A percentile compares a stretch with the other conserved stretches of the same genome.
These are phyloP conservation scores for Pachypsylla venusta DNA, from an alignment of 1,140 invertebrate species.

Conservation along the genomic window DNA sequence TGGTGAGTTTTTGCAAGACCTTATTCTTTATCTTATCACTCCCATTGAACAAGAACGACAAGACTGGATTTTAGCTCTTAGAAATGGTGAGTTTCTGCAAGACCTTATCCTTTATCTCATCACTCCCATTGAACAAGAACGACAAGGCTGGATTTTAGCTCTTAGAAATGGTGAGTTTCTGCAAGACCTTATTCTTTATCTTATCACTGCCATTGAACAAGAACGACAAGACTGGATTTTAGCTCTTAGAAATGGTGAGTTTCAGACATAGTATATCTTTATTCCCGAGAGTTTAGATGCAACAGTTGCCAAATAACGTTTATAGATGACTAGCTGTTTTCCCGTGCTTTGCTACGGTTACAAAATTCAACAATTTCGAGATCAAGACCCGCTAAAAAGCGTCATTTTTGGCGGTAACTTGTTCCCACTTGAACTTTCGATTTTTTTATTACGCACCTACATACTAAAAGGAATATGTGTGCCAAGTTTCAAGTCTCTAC, in stretches of 20 bases:
- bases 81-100: conserved; percentile 45
- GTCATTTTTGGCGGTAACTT: too few species aligned
- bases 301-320: too few species aligned
- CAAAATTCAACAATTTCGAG: too few species aligned
- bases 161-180: conserved; percentile 48
- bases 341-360: too few species aligned
- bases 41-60: conserved; percentile 48
- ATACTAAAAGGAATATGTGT: too few species aligned
- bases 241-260: conserved; percentile 53
- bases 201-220: conserved; percentile 50
- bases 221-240: conserved; percentile 62
- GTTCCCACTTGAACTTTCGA: too few species aligned
- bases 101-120: conserved; percentile 65
- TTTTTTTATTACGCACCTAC: too few species aligned
- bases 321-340: too few species aligned
- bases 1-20: conserved; percentile 47
- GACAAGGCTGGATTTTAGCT: conserved; percentile 58
- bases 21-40: conserved; percentile 61
- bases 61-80: conserved; percentile 61
- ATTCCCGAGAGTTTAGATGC: too few species aligned
- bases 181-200: conserved; percentile 28
- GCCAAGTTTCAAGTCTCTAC: too few species aligned
- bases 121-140: conserved; percentile 49
- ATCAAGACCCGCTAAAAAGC: too few species aligned
- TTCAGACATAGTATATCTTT: too few species aligned